Percentiles rank a stretch among this genome's conserved stretches.
Conservation (phyloP, 2,113 vertebrate species). For the Corythoichthys haematopterus region DNA sequence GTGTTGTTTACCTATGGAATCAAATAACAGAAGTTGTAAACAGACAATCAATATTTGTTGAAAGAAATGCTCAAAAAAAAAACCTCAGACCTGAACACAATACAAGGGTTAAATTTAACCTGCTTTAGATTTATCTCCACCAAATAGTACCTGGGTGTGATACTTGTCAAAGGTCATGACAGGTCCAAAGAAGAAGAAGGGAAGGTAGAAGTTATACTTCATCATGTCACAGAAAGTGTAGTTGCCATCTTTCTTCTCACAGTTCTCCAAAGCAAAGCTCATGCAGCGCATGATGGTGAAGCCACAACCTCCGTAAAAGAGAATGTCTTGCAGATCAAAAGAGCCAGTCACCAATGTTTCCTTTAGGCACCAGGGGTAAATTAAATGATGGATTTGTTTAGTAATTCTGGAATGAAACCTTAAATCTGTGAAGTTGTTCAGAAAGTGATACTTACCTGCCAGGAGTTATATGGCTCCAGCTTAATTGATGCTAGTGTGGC, state of each 20-base stretch:
- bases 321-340: slow-evolving; percentile 88
- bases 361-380: slow-evolving; percentile 20
- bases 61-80: too few species aligned
- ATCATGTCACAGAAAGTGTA: slow-evolving; percentile 85
- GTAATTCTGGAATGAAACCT: not conserved
- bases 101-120: not conserved
- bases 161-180: slow-evolving; percentile 94
- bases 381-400: not conserved
- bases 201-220: slow-evolving; percentile 99
- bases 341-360: slow-evolving; percentile 80
- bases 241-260: slow-evolving; percentile 78
- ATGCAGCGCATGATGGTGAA: slow-evolving; percentile 93
- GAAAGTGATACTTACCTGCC: slow-evolving; percentile 78
- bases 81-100: not conserved
- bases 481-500: slow-evolving; percentile 90
- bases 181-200: slow-evolving; percentile 97
- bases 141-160: slow-evolving; percentile 79
- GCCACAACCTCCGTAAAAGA: slow-evolving; percentile 88
- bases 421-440: not conserved
- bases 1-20: slow-evolving; percentile 75
- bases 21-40: not conserved
- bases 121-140: not conserved
- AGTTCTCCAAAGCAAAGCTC: slow-evolving; percentile 91
- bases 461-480: slow-evolving; percentile 85
- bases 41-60: not conserved